Evolutionary conservation across 1,140 invertebrate genomes (phyloP).

Genomic region (Bombyx mandarina): DNA sequence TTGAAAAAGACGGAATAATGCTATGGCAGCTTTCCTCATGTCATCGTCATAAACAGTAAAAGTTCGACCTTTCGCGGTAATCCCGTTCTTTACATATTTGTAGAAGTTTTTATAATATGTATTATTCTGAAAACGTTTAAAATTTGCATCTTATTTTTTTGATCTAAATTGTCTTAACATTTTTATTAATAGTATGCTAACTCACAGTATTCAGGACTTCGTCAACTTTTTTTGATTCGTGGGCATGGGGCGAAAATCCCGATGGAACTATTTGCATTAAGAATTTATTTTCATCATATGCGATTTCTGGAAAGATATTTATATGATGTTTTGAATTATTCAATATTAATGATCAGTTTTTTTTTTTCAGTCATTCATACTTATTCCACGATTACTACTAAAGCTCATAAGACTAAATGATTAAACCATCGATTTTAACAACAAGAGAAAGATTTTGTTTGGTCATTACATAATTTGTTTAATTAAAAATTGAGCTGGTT

Average conservation of each 20-base stretch:
- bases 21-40: constrained; percentile 44
- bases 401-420: no score
- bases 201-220: no score
- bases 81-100: constrained; percentile 33
- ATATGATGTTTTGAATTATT: neutral
- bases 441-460: no score
- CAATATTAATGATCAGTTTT: no score
- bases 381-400: no score
- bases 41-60: constrained; percentile 56
- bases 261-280: constrained; percentile 11
- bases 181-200: neutral
- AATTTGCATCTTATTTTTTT: neutral
- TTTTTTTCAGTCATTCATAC: no score
- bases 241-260: neutral
- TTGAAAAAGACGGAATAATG: constrained; percentile 39
- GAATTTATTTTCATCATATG: constrained; percentile 6
- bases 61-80: constrained; percentile 35
- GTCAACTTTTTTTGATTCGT: neutral
- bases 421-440: no score
- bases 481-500: no score
- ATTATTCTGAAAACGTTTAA: constrained; percentile 33
- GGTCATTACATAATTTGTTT: no score
- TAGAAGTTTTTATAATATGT: constrained; percentile 30
- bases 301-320: constrained; percentile 4
- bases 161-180: constrained; percentile 1